phyloP scores from a whole-genome alignment of 2,888 invertebrate species.

The Acronicta leporina region DNA sequence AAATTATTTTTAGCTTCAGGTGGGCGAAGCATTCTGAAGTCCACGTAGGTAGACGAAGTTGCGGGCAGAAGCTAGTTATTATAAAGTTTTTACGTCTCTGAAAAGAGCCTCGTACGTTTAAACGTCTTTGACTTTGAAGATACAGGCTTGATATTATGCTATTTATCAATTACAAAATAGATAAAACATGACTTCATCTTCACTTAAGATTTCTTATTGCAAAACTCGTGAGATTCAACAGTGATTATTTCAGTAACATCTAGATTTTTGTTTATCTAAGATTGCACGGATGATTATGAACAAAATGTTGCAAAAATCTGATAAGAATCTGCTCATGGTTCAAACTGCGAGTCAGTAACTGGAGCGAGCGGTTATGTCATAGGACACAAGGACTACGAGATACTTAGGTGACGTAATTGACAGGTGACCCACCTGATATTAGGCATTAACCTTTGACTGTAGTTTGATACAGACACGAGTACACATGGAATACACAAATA shows the following conservation, averaged over 20 bases:
- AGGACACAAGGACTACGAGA: constrained; percentile 15
- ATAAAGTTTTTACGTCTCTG: too few relatives aligned
- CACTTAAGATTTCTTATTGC: constrained; percentile 3
- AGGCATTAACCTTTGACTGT: not conserved
- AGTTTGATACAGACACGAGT: too few relatives aligned
- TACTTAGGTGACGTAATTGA: not conserved
- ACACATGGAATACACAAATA: too few relatives aligned
- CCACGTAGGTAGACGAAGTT: too few relatives aligned
- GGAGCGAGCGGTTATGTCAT: constrained; percentile 21
- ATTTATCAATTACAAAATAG: constrained; percentile 23
- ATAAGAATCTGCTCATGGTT: constrained; percentile 28
- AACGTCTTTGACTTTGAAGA: too few relatives aligned
- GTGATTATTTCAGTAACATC: constrained; percentile 41
- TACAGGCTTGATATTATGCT: not conserved
- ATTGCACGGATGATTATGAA: constrained; percentile 25
- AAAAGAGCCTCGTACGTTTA: too few relatives aligned
- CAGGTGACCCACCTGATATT: not conserved
- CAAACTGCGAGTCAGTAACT: constrained; percentile 26
- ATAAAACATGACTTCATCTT: constrained; percentile 12
- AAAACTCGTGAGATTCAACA: constrained; percentile 44
- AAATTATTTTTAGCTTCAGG: too few relatives aligned
- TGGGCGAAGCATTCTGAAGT: too few relatives aligned
- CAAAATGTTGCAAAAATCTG: constrained; percentile 47
- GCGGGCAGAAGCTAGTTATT: too few relatives aligned
- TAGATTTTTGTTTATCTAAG: constrained; percentile 39